Base-by-base conservation (phyloP, 2,797 vertebrate species). In the Falco peregrinus region DNA sequence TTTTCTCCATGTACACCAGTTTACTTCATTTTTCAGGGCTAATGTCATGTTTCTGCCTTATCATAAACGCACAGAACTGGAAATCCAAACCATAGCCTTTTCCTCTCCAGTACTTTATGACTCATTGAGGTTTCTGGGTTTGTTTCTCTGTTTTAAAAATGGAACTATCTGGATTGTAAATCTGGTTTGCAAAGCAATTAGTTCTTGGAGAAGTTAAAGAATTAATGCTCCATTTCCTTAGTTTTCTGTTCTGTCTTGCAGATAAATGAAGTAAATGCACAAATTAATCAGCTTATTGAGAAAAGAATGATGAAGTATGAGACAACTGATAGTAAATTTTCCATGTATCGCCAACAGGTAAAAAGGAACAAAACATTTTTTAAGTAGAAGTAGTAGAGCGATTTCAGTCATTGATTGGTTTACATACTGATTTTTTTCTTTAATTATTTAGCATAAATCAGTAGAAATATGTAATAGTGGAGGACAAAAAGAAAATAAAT, bases 261-360 rank as follows among this genome's bases (percentile, higher is more conserved):
- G 99, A 99, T 99, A 94, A 98, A 98, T 97, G 99, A 98, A 92
- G 95, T 98, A 29, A 99, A 99, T 26, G 85, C 96, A 88, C 96
- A 99, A 97, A 98, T 99, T 68, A 99, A 99, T 96, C 99, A 99
- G 93, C 97, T 99, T 89, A 98, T 98, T 96, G 99, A 99, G 98
- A 99, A 99, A 97, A 98, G 97, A 97, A 99, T 99, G 99, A 98
- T 99, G 98, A 98, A 98, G 93, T 98, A 98, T 56, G 99, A 99
- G 91, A 99, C 99, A 63, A 96, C 98, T 86, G 99, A 99, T 79
- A 99, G 99, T 96, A 99, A 99, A 96, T 98, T 99, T 83, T 98
- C 99, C 48, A 98, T 99, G 24, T 99, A 99, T 93, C 98, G 98
- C 76, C 99, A 99, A 77, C 99, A 99, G 99, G 99, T 99, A 96